These are phyloP conservation scores for Littorina saxatilis DNA, from an alignment of 1,140 invertebrate species.

Conservation along the genomic window DNA sequence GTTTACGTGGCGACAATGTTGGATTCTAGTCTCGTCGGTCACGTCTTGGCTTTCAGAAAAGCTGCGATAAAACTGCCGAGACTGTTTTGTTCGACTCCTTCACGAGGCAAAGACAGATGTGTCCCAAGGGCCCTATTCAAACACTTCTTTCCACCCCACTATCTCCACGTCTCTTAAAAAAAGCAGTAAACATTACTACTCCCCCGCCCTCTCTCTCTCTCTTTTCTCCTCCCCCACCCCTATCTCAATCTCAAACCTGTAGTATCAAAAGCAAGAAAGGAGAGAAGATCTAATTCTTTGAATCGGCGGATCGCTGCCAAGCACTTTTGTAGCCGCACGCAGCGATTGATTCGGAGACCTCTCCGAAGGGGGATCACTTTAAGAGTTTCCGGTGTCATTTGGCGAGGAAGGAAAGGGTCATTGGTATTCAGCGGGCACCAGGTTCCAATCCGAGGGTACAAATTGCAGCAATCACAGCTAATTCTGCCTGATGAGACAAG, in stretches of 20 bases:
- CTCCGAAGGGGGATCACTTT: neutral
- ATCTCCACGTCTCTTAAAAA: too few relatives aligned
- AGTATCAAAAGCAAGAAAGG: neutral
- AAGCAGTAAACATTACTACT: too few relatives aligned
- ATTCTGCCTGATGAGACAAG: constrained; percentile 16
- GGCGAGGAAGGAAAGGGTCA: neutral
- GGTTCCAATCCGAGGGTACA: constrained; percentile 3
- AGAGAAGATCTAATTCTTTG: neutral
- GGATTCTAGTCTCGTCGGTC: too few relatives aligned
- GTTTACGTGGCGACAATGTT: too few relatives aligned
- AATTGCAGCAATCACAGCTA: constrained; percentile 16
- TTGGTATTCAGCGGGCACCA: constrained; percentile 2
- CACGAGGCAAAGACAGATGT: too few relatives aligned
- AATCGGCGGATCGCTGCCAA: neutral
- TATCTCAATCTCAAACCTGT: neutral
- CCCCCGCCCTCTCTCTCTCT: neutral
- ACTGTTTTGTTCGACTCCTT: too few relatives aligned
- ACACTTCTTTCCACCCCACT: too few relatives aligned
- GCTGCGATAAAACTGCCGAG: too few relatives aligned
- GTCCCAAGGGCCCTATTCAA: too few relatives aligned
- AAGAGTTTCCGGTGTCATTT: neutral
- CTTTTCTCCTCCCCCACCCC: neutral
- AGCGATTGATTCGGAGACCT: constrained; percentile 2
- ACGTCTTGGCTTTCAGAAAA: too few relatives aligned
- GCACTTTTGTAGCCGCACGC: neutral